These are phyloP conservation scores for Siniperca chuatsi DNA, from an alignment of 2,113 vertebrate genomes.

Conservation along the genomic window DNA sequence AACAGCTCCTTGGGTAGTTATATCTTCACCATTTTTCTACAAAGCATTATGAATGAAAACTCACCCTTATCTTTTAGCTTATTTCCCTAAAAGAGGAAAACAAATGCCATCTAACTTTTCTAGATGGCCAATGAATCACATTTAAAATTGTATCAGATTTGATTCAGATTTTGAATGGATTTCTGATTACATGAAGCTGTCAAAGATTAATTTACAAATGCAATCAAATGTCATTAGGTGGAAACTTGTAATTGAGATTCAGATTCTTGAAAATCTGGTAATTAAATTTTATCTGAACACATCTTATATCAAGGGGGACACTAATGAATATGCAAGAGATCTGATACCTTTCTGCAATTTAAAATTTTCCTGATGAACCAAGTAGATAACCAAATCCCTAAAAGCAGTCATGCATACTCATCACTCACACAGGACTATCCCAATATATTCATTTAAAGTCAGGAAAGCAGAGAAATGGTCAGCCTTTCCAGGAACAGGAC, in stretches of 20 bases:
- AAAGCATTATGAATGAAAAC: conserved; percentile 8
- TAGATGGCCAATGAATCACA: not conserved
- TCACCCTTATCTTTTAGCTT: not conserved
- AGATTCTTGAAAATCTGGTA: not conserved
- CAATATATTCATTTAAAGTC: conserved; percentile 24
- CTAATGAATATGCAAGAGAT: not conserved
- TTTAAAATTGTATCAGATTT: not conserved
- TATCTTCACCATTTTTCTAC: not conserved
- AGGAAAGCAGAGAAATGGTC: conserved; percentile 20
- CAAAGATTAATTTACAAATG: conserved; percentile 19
- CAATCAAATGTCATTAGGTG: not conserved
- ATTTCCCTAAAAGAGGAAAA: not conserved
- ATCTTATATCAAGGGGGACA: conserved; percentile 5
- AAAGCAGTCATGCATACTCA: conserved; percentile 18
- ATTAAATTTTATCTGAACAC: not conserved
- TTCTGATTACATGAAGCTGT: not conserved
- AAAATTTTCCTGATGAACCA: conserved; percentile 16
- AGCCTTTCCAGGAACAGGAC: conserved; percentile 21
- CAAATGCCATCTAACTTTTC: conserved; percentile 7
- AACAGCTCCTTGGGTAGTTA: not conserved
- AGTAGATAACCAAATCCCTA: not conserved
- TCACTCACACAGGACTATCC: conserved; percentile 21
- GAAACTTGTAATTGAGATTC: not conserved
- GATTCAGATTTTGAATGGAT: conserved; percentile 10
- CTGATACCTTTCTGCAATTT: not conserved